phyloP scores from a whole-genome alignment of 2,888 invertebrate genomes.

The Poecilobothrus nobilitatus region DNA sequence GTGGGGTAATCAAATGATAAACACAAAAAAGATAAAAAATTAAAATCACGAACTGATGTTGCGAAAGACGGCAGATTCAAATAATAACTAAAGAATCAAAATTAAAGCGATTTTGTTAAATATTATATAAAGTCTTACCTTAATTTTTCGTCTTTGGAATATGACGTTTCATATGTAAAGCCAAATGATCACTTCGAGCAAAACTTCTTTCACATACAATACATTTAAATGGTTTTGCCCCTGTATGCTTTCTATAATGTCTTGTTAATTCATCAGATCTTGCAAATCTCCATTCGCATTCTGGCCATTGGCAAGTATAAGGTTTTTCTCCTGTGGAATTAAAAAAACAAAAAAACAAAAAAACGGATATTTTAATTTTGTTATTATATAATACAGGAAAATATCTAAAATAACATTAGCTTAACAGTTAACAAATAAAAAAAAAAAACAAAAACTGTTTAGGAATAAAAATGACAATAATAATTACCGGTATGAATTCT shows the following conservation, averaged over 20 bases:
- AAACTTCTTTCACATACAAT: constrained; percentile 91
- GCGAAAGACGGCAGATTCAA: too few relatives aligned
- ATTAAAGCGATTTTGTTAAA: too few relatives aligned
- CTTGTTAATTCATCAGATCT: constrained; percentile 92
- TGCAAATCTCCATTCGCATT: constrained; percentile 96
- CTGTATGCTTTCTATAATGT: constrained; percentile 94
- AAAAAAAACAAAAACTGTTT: background rate
- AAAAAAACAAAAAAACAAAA: constrained; percentile 17
- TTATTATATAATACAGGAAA: background rate
- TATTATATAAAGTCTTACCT: too few relatives aligned
- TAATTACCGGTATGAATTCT: constrained; percentile 90
- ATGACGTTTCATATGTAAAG: constrained; percentile 93
- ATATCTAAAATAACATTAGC: background rate
- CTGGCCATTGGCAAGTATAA: constrained; percentile 96
- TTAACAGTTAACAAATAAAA: background rate
- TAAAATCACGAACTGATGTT: too few relatives aligned
- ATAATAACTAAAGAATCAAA: too few relatives aligned
- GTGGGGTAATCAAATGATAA: too few relatives aligned
- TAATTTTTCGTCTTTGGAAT: constrained; percentile 58
- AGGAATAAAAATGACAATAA: background rate
- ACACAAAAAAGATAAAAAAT: too few relatives aligned
- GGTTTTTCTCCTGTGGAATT: constrained; percentile 83
- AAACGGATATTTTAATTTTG: background rate
- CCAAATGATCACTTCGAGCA: constrained; percentile 90
- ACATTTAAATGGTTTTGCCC: constrained; percentile 95